Evolutionary conservation across 1,140 invertebrate genomes (phyloP).

Genomic region (Sinella curviseta): DNA sequence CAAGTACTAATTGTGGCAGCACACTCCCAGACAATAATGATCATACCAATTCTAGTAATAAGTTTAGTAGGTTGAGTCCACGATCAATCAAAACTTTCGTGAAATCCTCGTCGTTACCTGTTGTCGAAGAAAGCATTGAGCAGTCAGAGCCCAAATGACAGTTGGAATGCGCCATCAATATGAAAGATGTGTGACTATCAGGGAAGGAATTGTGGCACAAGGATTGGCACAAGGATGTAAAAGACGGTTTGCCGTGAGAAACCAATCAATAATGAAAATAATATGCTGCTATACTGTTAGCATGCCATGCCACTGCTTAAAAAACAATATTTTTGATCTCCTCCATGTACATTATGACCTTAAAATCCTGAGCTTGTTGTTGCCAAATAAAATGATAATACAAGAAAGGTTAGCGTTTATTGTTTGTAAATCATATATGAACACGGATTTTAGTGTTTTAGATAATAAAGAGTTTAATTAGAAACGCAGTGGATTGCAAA

Average conservation of each 20-base stretch:
- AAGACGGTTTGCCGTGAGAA: too few relatives aligned
- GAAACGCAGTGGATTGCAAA: too few relatives aligned
- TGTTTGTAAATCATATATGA: too few relatives aligned
- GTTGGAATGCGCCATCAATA: constrained; percentile 2
- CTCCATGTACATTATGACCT: constrained; percentile 15
- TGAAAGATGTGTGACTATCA: not conserved
- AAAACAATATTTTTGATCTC: not conserved
- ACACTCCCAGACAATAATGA: constrained; percentile 27
- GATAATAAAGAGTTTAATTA: too few relatives aligned
- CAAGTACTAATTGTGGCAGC: not conserved
- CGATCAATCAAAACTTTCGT: constrained; percentile 16
- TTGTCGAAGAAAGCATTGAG: constrained; percentile 17
- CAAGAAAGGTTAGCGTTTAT: too few relatives aligned
- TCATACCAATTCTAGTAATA: not conserved
- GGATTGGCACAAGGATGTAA: too few relatives aligned
- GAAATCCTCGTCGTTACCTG: constrained; percentile 23
- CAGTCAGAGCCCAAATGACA: constrained; percentile 9
- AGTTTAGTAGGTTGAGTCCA: constrained; percentile 21
- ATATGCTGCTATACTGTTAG: too few relatives aligned
- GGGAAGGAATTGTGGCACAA: not conserved
- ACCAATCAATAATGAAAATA: too few relatives aligned
- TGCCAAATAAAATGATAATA: too few relatives aligned
- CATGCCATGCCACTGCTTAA: not conserved
- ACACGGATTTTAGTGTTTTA: too few relatives aligned
- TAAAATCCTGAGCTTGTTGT: constrained; percentile 16